phyloP scores from a whole-genome alignment of 1,140 invertebrate genomes.

The Drosophila subpulchrella region DNA sequence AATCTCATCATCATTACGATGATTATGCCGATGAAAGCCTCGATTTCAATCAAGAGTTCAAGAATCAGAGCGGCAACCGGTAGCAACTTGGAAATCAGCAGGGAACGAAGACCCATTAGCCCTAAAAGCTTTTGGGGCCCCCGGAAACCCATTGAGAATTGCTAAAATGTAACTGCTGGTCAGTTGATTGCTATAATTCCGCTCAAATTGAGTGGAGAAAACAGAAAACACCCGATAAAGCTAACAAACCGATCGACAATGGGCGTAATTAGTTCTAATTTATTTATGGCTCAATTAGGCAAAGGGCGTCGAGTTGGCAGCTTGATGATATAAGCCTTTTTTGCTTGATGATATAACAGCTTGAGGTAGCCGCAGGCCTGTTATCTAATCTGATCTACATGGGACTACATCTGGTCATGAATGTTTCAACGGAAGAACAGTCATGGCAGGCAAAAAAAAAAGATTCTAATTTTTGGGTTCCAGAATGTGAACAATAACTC shows the following conservation, averaged over 20 bases:
- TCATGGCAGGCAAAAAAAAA: neutral
- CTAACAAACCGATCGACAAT: conserved; percentile 30
- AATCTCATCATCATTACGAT: conserved; percentile 41
- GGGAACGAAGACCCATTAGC: conserved; percentile 41
- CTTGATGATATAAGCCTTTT: conserved; percentile 7
- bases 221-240: conserved; percentile 7
- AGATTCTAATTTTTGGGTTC: neutral
- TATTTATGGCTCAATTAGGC: conserved; percentile 47
- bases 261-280: conserved; percentile 39
- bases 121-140: conserved; percentile 29
- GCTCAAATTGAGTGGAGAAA: conserved; percentile 26
- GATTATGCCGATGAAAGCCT: conserved; percentile 43
- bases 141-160: conserved; percentile 32
- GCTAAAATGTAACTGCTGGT: conserved; percentile 18
- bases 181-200: conserved; percentile 40
- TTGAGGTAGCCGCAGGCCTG: neutral
- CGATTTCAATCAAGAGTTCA: conserved; percentile 31
- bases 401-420: neutral
- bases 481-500: conserved; percentile 2
- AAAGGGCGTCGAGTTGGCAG: conserved; percentile 12
- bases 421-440: conserved; percentile 1
- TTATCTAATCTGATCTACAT: conserved; percentile 18
- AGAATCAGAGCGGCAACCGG: conserved; percentile 36
- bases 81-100: conserved; percentile 34
- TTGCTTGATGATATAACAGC: conserved; percentile 11